These are phyloP conservation scores for Heptranchias perlo DNA, from an alignment of 2,113 vertebrate genomes.

Conservation along the genomic window DNA sequence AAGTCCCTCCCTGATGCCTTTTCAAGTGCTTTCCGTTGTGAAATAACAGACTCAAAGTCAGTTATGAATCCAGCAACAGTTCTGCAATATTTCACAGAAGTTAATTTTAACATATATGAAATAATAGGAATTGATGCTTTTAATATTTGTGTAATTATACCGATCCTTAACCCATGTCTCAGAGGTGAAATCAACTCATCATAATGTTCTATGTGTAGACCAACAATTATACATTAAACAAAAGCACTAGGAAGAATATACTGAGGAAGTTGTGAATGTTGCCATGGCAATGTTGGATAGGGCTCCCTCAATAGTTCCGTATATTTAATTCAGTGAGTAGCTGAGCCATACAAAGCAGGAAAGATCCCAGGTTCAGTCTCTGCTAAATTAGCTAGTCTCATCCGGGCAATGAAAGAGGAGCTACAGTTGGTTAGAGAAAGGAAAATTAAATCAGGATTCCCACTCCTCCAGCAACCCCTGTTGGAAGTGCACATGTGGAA, in stretches of 20 bases:
- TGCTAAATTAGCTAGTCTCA: background rate
- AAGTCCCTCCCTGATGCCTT: background rate
- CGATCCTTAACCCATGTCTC: background rate
- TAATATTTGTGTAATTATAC: background rate
- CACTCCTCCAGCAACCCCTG: background rate
- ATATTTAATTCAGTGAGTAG: background rate
- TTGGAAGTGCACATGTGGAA: background rate
- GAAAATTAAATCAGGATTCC: background rate
- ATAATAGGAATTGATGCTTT: background rate
- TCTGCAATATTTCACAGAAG: background rate
- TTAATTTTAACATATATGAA: background rate
- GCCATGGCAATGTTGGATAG: background rate
- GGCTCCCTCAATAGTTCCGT: background rate
- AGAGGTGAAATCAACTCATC: background rate
- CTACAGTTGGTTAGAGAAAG: background rate
- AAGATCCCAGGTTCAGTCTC: background rate
- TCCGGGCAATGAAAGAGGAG: background rate
- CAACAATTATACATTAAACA: no score
- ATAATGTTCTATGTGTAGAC: background rate
- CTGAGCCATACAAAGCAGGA: background rate
- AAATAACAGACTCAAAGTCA: background rate
- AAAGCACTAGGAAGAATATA: no score
- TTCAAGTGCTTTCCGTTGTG: background rate
- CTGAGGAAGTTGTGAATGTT: background rate
- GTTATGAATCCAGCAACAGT: background rate